Evolutionary conservation across 2,113 vertebrate species (phyloP).

Genomic region (Agapornis roseicollis): DNA sequence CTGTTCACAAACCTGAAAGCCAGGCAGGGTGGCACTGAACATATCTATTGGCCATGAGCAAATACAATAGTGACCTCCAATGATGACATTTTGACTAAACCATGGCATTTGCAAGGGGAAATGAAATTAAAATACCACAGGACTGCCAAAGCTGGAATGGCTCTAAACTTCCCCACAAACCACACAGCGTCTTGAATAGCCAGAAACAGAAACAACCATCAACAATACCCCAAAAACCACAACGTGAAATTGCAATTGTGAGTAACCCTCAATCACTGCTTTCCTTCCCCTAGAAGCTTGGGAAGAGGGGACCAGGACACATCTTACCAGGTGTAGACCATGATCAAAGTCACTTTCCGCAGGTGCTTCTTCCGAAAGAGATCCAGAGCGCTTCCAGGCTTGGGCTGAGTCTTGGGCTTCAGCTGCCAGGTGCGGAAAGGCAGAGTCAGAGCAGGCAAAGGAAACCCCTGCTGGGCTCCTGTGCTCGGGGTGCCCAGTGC

Average conservation of each 20-base stretch:
- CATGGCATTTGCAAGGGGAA: neutral
- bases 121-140: neutral
- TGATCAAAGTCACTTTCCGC: slow-evolving; percentile 59
- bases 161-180: neutral
- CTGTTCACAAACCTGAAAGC: slow-evolving; percentile 85
- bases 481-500: neutral
- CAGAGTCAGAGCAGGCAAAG: neutral
- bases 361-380: slow-evolving; percentile 18
- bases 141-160: neutral
- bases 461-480: neutral
- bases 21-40: neutral
- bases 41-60: neutral
- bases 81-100: neutral
- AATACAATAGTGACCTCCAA: neutral
- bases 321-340: slow-evolving; percentile 82
- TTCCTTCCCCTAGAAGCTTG: neutral
- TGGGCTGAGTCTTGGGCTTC: neutral
- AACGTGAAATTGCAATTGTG: neutral
- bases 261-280: rapidly evolving
- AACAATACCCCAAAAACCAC: neutral
- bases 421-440: neutral
- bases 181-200: rapidly evolving
- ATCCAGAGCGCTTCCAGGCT: neutral
- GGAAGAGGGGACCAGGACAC: neutral
- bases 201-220: neutral